phyloP scores from a whole-genome alignment of 2,113 vertebrate species.

The Melanostigma gelatinosum region DNA sequence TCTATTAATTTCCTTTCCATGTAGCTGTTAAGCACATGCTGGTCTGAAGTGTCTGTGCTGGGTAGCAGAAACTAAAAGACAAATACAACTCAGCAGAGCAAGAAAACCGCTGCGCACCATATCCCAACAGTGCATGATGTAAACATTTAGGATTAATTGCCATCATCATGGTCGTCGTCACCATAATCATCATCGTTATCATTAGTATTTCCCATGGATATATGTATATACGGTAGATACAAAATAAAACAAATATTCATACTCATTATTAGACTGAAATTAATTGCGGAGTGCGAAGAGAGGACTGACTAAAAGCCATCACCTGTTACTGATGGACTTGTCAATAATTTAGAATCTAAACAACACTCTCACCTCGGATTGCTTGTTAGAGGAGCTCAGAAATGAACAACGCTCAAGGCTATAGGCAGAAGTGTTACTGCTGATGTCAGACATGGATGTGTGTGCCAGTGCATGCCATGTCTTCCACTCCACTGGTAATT shows the following conservation, averaged over 20 bases:
- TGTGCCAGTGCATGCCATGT: conserved; percentile 32
- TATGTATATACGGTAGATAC: neutral
- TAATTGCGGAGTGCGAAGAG: neutral
- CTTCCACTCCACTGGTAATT: conserved; percentile 46
- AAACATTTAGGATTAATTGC: conserved; percentile 36
- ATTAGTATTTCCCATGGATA: neutral
- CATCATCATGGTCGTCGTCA: neutral
- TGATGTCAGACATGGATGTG: conserved; percentile 49
- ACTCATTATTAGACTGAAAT: neutral
- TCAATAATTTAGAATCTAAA: conserved; percentile 25
- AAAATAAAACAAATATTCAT: conserved; percentile 15
- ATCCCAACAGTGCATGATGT: conserved; percentile 26
- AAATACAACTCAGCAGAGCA: conserved; percentile 37
- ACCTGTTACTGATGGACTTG: conserved; percentile 5
- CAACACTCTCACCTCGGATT: conserved; percentile 23
- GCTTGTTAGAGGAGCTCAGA: conserved; percentile 44
- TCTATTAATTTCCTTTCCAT: conserved; percentile 20
- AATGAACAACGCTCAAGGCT: conserved; percentile 46
- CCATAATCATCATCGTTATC: neutral
- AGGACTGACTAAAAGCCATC: conserved; percentile 4
- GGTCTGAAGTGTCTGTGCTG: conserved; percentile 9
- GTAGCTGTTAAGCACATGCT: conserved; percentile 28
- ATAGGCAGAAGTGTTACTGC: conserved; percentile 38
- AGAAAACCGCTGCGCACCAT: conserved; percentile 8
- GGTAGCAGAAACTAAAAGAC: conserved; percentile 30